Base-by-base conservation (phyloP, 2,888 invertebrate genomes). In the Eumerus sabulonum region DNA sequence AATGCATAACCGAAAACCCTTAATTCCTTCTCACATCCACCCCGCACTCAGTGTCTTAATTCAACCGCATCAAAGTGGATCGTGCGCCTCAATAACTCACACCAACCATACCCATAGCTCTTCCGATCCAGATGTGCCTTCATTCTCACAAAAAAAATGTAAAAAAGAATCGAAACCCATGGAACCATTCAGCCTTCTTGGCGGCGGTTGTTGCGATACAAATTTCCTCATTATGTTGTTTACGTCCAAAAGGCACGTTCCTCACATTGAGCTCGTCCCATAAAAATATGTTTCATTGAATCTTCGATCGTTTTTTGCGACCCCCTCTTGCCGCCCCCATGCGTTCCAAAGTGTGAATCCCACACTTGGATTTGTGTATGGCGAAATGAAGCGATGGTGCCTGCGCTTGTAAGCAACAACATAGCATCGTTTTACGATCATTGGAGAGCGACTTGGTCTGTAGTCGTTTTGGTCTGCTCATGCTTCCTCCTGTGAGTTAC, bases 271-370 rank as follows among this genome's bases (percentile, higher is more conserved):
- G 72, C 54, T 72, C 66, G 56, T 17, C 42, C 27, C 67, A 62
- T 72, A 67, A 77, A 76, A 77, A 60, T 67, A 59, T 72, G 67
- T 72, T 77, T 51, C 62, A 77, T 67, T 77, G 76, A 72, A 67
- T 67, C 72, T 72, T 67, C 51, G 57, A 47, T 44, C 12, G 54
- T 42, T 50, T 42, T 50, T 40, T 14, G 67, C 36, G 50, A 35
- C 36, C 38, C 56, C 42, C 47, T 68, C 54, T 19, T 47, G 45
- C 54, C 17, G 18, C 19, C 11, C 16, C 16, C 16, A 16, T 14
- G 1, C 14, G 35, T 7, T 7, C 50, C 14, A 14, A 35, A 50
- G 9, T 16, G 11, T 27, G 19, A 35, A 17, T 11, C 12, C 11
- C 19, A n/a, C 1, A n/a, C 13, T 54, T 9, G 14, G 13, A 27